phyloP scores from a whole-genome alignment of 2,888 invertebrate species.

The Sphaerophoria taeniata region DNA sequence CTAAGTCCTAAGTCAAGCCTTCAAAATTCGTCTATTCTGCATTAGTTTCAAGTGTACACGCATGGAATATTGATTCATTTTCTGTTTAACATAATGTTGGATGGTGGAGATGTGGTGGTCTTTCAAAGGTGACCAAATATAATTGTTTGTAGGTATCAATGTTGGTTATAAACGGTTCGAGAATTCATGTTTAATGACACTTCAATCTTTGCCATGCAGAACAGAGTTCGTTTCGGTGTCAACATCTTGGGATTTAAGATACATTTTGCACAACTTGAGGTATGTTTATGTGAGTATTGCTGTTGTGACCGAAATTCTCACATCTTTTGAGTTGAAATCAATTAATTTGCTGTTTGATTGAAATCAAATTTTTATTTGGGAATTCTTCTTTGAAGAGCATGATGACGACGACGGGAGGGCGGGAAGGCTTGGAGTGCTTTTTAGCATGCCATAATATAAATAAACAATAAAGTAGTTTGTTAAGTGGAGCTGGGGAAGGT shows the following conservation, averaged over 20 bases:
- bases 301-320: conserved; percentile 30
- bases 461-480: conserved; percentile 13
- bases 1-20: conserved; percentile 13
- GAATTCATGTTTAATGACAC: conserved; percentile 54
- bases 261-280: neutral
- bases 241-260: conserved; percentile 52
- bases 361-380: conserved; percentile 49
- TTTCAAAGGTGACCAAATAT: conserved; percentile 36
- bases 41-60: neutral
- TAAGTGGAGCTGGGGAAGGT: conserved; percentile 2
- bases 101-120: neutral
- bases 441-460: conserved; percentile 1
- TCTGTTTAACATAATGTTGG: conserved; percentile 18
- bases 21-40: neutral
- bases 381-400: neutral
- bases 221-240: conserved; percentile 6
- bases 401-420: neutral
- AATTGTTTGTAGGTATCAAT: conserved; percentile 25
- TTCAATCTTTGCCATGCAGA: neutral
- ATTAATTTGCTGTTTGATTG: conserved; percentile 64
- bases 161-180: conserved; percentile 28
- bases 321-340: conserved; percentile 48
- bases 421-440: neutral
- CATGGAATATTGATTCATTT: conserved; percentile 37
- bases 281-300: neutral